Conservation (phyloP, 1,140 invertebrate genomes). For the Panagrolaimus sp. region DNA sequence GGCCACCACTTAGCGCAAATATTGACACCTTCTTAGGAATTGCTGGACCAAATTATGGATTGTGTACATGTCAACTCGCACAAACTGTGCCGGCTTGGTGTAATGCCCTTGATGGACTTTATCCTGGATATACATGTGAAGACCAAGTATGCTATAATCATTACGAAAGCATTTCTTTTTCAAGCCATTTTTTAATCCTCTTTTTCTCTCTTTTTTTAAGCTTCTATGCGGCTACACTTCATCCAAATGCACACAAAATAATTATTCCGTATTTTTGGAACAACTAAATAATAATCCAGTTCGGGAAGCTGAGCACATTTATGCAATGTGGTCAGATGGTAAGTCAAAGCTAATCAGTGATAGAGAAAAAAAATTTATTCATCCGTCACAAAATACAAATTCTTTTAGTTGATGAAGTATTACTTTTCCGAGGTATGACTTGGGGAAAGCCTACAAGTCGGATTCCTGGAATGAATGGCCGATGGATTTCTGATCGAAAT, state of each 20-base stretch:
- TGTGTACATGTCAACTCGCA: conserved; percentile 57
- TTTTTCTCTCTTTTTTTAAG: conserved; percentile 32
- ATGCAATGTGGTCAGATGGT: conserved; percentile 58
- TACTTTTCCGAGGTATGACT: conserved; percentile 47
- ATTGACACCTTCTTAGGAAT: conserved; percentile 58
- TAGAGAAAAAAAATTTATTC: conserved; percentile 16
- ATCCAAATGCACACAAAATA: conserved; percentile 48
- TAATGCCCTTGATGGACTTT: conserved; percentile 57
- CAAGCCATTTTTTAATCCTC: too few relatives aligned
- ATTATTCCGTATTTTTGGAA: conserved; percentile 58
- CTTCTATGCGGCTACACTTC: conserved; percentile 56
- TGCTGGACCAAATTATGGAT: conserved; percentile 55
- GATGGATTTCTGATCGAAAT: conserved; percentile 58
- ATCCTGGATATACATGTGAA: conserved; percentile 58
- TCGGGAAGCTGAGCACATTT: conserved; percentile 55
- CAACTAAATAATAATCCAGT: conserved; percentile 53
- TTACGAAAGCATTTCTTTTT: not conserved
- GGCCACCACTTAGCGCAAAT: conserved; percentile 42
- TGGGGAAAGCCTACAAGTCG: conserved; percentile 57
- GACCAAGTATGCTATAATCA: conserved; percentile 43
- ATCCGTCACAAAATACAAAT: not conserved
- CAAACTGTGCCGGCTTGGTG: conserved; percentile 60
- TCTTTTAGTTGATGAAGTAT: conserved; percentile 55
- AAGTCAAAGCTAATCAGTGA: conserved; percentile 13
- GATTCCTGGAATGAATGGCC: conserved; percentile 55